A percentile compares a stretch with the other conserved stretches of the same genome.
Evolutionary conservation across 2,888 invertebrate species (phyloP).

Genomic region (Fabriciana adippe): DNA sequence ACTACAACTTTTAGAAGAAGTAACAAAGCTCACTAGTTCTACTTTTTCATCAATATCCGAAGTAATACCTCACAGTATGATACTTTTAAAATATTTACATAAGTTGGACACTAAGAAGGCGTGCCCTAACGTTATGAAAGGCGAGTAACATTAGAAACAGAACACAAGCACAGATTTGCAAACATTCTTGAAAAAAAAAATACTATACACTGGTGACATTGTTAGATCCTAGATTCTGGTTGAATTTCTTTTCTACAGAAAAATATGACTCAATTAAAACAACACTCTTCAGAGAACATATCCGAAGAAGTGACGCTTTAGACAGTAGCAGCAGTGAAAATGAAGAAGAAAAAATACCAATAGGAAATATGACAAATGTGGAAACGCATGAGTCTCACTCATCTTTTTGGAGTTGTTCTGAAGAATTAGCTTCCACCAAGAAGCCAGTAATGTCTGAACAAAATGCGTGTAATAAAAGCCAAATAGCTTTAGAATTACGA

Average conservation of each 20-base stretch:
- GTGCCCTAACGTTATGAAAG: background rate
- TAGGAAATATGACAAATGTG: slow-evolving; percentile 1
- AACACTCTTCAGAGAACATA: no score
- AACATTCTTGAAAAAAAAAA: background rate
- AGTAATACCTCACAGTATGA: background rate
- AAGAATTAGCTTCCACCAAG: no score
- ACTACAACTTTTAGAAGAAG: background rate
- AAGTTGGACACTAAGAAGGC: background rate
- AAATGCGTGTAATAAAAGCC: background rate
- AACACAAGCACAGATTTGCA: background rate
- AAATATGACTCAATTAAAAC: no score
- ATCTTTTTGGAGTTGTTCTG: background rate
- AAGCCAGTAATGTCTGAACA: background rate
- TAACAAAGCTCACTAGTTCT: background rate
- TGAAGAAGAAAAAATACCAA: background rate
- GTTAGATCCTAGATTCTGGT: background rate
- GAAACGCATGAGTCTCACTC: background rate
- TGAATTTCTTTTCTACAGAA: no score
- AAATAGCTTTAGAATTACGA: background rate
- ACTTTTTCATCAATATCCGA: background rate
- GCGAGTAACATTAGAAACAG: background rate
- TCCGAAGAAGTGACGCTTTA: no score
- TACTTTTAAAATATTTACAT: background rate
- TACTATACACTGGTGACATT: background rate
- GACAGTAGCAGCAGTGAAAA: background rate